Conservation (phyloP, 1,140 invertebrate species). For the Solenopsis fugax region DNA sequence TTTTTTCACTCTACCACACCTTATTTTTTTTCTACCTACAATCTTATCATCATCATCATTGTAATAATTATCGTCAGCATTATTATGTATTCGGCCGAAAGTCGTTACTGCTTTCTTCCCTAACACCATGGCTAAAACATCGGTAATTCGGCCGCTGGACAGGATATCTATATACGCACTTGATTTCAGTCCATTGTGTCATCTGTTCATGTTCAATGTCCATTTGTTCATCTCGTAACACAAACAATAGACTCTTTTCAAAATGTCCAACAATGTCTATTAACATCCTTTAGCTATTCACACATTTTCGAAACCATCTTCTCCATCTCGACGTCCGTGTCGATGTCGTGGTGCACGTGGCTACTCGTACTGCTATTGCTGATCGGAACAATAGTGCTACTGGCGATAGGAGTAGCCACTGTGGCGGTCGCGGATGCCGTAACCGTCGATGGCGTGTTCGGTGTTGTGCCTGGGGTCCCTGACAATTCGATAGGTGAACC, state of each 20-base stretch:
- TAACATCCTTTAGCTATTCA: slow-evolving; percentile 86
- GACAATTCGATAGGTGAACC: slow-evolving; percentile 82
- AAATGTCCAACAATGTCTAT: slow-evolving; percentile 86
- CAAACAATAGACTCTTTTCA: slow-evolving; percentile 86
- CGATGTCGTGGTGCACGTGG: slow-evolving; percentile 86
- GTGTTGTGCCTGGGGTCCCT: slow-evolving; percentile 80
- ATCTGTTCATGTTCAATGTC: slow-evolving; percentile 41
- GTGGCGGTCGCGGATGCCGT: slow-evolving; percentile 57
- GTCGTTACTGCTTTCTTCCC: slow-evolving; percentile 44
- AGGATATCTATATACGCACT: slow-evolving; percentile 45
- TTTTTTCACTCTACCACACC: slow-evolving; percentile 36
- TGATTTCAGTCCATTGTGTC: slow-evolving; percentile 65
- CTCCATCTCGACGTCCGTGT: slow-evolving; percentile 91
- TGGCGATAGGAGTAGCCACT: slow-evolving; percentile 73
- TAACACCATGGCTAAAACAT: slow-evolving; percentile 38
- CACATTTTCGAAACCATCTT: slow-evolving; percentile 92
- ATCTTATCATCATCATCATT: slow-evolving; percentile 40
- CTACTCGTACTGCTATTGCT: slow-evolving; percentile 80
- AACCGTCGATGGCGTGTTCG: slow-evolving; percentile 79
- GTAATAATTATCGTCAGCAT: slow-evolving; percentile 42
- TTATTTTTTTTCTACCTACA: slow-evolving; percentile 31
- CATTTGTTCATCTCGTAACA: slow-evolving; percentile 82
- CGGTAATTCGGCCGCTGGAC: slow-evolving; percentile 55
- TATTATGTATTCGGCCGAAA: slow-evolving; percentile 39
- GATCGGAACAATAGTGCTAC: slow-evolving; percentile 68